A percentile compares a stretch with the other conserved stretches of the same genome.
Conservation (phyloP, 2,113 vertebrate genomes). For the Takifugu flavidus region DNA sequence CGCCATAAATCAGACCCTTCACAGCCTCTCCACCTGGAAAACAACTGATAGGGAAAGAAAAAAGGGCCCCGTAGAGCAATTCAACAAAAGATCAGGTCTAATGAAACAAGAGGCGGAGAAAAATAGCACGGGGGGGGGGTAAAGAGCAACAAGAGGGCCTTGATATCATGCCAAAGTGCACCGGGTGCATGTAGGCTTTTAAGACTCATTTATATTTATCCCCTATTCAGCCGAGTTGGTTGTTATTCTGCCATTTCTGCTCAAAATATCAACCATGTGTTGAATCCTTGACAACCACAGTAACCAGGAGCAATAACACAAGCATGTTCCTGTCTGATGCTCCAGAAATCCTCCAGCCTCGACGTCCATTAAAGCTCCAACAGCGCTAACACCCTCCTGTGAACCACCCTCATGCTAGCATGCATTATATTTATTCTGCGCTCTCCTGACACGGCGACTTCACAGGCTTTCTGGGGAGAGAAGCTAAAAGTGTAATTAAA, state of each 20-base stretch:
- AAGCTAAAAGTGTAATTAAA: slow-evolving; percentile 65
- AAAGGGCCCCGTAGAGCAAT: slow-evolving; percentile 26
- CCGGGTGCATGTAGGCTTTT: background rate
- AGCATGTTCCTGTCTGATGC: too few species aligned
- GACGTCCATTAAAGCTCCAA: too few species aligned
- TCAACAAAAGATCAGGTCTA: slow-evolving; percentile 53
- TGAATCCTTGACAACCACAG: too few species aligned
- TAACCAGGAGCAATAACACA: too few species aligned
- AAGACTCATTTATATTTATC: too few species aligned
- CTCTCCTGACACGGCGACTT: slow-evolving; percentile 47
- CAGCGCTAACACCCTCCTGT: background rate
- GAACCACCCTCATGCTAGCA: background rate
- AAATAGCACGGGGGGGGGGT: slow-evolving; percentile 15
- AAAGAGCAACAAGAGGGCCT: slow-evolving; percentile 31
- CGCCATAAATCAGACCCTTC: slow-evolving; percentile 67
- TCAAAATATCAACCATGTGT: too few species aligned
- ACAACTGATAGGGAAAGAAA: slow-evolving; percentile 60
- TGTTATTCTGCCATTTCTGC: too few species aligned
- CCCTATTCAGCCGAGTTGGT: too few species aligned
- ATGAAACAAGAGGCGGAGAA: slow-evolving; percentile 59
- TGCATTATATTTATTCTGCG: slow-evolving; percentile 25
- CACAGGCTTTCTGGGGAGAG: slow-evolving; percentile 42
- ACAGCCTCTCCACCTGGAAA: slow-evolving; percentile 58
- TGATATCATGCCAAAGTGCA: slow-evolving; percentile 31
- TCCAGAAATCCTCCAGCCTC: too few species aligned